Conservation (phyloP, 2,113 vertebrate species). For the Elephantulus edwardii region DNA sequence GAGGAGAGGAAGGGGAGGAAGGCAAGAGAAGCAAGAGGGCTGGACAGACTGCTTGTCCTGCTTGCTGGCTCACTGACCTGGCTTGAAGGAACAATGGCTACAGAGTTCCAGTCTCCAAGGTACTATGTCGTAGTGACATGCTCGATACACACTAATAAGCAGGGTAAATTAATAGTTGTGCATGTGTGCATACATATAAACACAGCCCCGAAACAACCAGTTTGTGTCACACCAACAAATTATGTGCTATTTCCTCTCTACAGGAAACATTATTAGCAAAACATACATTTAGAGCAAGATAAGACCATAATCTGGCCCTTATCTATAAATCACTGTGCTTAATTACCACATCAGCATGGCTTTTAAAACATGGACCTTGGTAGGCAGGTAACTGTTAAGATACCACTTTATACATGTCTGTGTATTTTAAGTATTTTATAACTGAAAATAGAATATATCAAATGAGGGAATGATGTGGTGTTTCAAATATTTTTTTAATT, state of each 20-base stretch:
- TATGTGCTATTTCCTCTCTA: conserved; percentile 42
- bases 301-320: conserved; percentile 16
- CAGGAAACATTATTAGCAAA: conserved; percentile 40
- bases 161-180: background rate
- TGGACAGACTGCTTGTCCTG: background rate
- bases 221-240: conserved; percentile 27
- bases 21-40: rapidly evolving
- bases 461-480: background rate
- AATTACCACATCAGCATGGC: background rate
- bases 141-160: background rate
- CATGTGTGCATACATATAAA: background rate
- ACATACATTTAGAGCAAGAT: background rate
- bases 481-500: background rate
- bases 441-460: conserved; percentile 37
- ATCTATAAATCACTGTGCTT: conserved; percentile 31
- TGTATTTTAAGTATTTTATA: conserved; percentile 1
- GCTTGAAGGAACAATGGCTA: background rate
- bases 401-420: background rate
- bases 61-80: background rate
- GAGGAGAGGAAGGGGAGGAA: background rate
- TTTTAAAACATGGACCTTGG: conserved; percentile 21
- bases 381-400: background rate
- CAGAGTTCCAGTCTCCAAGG: background rate
- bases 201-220: conserved; percentile 1
- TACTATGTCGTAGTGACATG: background rate